Conservation (phyloP, 2,113 vertebrate genomes). For the Dolichotis patagonum region DNA sequence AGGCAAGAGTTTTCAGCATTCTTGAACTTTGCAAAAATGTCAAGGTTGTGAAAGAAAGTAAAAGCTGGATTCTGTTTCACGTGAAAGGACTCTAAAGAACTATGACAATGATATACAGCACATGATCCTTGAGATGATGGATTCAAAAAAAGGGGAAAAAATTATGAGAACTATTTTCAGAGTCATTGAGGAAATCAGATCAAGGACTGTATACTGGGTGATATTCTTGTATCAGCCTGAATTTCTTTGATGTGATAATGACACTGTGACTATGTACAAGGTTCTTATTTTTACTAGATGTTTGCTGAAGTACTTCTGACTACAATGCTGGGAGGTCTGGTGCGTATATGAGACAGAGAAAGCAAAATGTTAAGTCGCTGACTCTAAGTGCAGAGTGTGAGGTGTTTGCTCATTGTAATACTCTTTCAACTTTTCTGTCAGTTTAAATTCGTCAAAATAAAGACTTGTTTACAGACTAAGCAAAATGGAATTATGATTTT, state of each 20-base stretch:
- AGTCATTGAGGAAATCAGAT: neutral
- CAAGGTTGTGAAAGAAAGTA: constrained; percentile 10
- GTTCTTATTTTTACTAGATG: neutral
- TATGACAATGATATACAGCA: neutral
- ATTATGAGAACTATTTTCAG: neutral
- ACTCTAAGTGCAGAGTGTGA: no score
- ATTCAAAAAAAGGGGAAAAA: neutral
- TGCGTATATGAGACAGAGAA: neutral
- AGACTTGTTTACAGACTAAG: neutral
- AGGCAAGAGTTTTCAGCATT: neutral
- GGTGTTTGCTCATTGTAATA: neutral
- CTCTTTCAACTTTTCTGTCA: neutral
- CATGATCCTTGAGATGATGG: neutral
- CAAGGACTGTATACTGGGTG: neutral
- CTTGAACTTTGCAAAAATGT: neutral
- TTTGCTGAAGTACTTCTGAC: neutral
- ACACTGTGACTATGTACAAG: neutral
- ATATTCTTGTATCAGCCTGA: neutral
- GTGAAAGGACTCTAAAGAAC: constrained; percentile 34
- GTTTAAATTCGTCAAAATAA: neutral
- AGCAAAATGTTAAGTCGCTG: neutral
- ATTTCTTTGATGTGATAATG: neutral
- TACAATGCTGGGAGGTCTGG: neutral
- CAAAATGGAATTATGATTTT: neutral
- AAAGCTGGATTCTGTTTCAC: neutral